Evolutionary conservation across 2,888 invertebrate species (phyloP).

Genomic region (Drosophila nr. medialis): DNA sequence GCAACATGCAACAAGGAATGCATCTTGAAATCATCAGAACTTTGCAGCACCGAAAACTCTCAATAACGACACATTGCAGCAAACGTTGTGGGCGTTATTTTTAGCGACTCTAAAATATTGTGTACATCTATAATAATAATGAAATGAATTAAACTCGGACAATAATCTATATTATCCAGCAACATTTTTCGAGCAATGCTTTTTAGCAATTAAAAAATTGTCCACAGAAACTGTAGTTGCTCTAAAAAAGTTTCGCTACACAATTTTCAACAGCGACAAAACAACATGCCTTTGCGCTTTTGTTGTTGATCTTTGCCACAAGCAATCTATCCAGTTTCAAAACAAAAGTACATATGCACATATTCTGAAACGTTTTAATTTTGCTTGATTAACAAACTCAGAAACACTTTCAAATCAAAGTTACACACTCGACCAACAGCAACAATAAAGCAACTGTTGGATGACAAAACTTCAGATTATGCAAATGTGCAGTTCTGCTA

Average conservation of each 20-base stretch:
- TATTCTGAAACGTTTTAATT: not conserved
- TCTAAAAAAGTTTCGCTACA: not conserved
- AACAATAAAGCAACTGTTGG: not conserved
- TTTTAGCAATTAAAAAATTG: not conserved
- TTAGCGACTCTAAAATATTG: not conserved
- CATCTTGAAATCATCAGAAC: not conserved
- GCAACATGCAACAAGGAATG: conserved; percentile 30
- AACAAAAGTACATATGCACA: not conserved
- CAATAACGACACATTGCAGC: not conserved
- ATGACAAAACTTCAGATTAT: not conserved
- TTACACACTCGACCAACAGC: not conserved
- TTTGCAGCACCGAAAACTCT: not conserved
- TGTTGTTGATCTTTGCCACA: not conserved
- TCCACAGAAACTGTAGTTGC: not conserved
- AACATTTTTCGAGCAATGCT: not conserved
- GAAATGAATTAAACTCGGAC: not conserved
- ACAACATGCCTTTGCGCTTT: not conserved
- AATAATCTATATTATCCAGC: not conserved
- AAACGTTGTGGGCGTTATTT: not conserved
- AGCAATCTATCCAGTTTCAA: not conserved
- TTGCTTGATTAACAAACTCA: not conserved
- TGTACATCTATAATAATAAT: not conserved
- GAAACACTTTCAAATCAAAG: not conserved
- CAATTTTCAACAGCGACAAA: not conserved
- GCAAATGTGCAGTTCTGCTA: conserved; percentile 8